These are phyloP conservation scores for Enteromius argenteus DNA, from an alignment of 2,797 vertebrate genomes.

Conservation along the genomic window DNA sequence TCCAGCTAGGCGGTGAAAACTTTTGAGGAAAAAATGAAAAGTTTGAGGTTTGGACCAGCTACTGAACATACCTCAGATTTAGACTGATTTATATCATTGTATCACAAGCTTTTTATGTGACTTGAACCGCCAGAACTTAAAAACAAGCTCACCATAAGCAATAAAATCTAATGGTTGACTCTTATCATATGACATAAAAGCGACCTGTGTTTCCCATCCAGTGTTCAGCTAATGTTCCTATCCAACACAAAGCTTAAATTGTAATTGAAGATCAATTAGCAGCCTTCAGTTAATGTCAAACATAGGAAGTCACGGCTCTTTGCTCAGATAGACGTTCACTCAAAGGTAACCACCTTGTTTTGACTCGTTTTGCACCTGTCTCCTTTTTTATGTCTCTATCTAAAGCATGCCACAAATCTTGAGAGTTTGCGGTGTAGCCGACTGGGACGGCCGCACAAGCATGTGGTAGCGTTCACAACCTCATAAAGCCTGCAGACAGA, in stretches of 20 bases:
- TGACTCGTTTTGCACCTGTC: constrained; percentile 47
- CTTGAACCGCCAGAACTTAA: background rate
- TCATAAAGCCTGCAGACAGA: constrained; percentile 53
- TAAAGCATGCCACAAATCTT: constrained; percentile 44
- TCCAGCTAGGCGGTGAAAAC: background rate
- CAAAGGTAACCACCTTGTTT: constrained; percentile 19
- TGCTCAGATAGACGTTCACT: constrained; percentile 4
- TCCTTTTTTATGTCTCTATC: constrained; percentile 52
- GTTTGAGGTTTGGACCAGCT: background rate
- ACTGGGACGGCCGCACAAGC: constrained; percentile 36
- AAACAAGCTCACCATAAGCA: background rate
- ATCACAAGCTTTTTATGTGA: background rate
- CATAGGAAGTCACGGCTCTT: background rate
- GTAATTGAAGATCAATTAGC: constrained; percentile 12
- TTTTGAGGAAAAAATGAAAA: background rate
- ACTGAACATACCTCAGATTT: background rate
- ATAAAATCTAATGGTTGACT: constrained; percentile 4
- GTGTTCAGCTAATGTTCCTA: background rate
- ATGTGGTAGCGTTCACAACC: constrained; percentile 60
- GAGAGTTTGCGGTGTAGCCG: constrained; percentile 44
- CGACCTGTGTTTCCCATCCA: background rate
- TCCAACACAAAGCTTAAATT: constrained; percentile 18
- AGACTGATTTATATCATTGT: background rate
- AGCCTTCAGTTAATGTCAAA: constrained; percentile 16
- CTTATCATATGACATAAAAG: background rate